Conservation (phyloP, 2,113 vertebrate species). For the Myocastor coypus region DNA sequence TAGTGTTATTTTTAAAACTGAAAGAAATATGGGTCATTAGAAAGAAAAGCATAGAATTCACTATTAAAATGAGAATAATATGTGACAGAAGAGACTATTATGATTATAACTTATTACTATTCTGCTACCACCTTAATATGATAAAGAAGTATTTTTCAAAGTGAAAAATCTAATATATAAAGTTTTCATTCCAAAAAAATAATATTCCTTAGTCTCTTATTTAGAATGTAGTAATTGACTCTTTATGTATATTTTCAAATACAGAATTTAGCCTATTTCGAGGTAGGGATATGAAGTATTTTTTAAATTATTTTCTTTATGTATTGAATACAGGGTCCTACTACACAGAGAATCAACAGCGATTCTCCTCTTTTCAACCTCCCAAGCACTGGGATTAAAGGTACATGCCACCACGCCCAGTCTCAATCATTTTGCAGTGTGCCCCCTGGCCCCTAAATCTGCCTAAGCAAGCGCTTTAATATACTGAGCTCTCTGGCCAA, state of each 20-base stretch:
- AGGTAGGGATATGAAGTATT: not conserved
- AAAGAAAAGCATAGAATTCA: not conserved
- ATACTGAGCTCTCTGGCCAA: too few species aligned
- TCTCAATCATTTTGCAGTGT: too few species aligned
- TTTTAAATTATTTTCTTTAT: too few species aligned
- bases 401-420: too few species aligned
- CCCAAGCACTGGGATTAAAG: too few species aligned
- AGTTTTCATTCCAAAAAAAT: not conserved
- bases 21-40: not conserved
- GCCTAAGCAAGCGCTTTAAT: too few species aligned
- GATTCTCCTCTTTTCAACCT: too few species aligned
- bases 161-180: not conserved
- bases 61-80: constrained; percentile 20
- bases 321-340: too few species aligned
- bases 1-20: not conserved
- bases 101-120: not conserved
- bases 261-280: not conserved
- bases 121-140: not conserved
- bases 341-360: too few species aligned
- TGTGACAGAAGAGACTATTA: not conserved
- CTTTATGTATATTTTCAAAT: not conserved
- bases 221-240: not conserved
- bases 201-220: not conserved
- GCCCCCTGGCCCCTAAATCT: too few species aligned
- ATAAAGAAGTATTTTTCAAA: not conserved